phyloP scores from a whole-genome alignment of 2,113 vertebrate species.

The Chlamydotis undulata region DNA sequence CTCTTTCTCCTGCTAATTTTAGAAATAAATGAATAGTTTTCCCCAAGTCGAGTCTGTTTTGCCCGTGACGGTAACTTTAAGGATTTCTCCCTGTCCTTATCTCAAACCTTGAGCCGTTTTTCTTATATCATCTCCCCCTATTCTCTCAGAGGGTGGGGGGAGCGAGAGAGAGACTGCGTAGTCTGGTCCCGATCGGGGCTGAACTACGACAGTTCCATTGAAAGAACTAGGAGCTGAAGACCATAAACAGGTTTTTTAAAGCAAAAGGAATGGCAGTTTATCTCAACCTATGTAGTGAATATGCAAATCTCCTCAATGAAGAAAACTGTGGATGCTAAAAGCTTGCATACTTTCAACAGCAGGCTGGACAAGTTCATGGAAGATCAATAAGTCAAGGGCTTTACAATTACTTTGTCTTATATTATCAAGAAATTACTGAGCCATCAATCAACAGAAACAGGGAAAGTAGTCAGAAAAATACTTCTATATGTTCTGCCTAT shows the following conservation, averaged over 20 bases:
- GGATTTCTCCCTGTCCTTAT: no score
- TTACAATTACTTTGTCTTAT: background rate
- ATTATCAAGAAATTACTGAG: background rate
- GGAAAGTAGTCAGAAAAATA: background rate
- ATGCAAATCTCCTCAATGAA: background rate
- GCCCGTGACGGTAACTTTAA: no score
- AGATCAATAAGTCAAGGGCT: background rate
- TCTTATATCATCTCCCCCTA: no score
- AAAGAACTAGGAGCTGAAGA: background rate
- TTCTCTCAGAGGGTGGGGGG: no score
- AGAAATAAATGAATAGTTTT: no score
- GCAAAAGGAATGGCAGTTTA: background rate
- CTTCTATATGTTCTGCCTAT: background rate
- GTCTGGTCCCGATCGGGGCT: no score
- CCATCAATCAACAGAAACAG: background rate
- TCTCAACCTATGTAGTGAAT: background rate
- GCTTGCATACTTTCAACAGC: background rate
- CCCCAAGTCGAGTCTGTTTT: no score
- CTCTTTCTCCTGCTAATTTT: no score
- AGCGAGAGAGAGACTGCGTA: no score
- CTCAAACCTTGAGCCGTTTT: no score
- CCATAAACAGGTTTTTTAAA: background rate
- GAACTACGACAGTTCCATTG: background rate
- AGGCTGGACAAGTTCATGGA: background rate
- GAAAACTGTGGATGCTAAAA: background rate